Conservation (phyloP, 2,113 vertebrate genomes). For the Ciconia maguari region DNA sequence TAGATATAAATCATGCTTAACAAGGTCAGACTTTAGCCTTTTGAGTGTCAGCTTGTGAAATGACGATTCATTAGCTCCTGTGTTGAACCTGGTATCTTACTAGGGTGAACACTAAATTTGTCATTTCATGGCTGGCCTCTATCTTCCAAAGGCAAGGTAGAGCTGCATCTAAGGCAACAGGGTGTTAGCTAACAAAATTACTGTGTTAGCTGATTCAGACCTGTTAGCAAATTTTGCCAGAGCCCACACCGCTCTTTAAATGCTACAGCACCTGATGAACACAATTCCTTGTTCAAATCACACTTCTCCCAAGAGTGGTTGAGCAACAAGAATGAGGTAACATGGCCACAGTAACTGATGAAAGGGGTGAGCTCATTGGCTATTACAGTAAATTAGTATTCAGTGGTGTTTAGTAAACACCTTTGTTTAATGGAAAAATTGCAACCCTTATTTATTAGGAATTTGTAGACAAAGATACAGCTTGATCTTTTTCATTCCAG, state of each 20-base stretch:
- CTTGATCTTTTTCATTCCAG: not conserved
- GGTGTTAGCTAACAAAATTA: not conserved
- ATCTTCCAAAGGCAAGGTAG: not conserved
- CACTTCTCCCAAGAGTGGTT: not conserved
- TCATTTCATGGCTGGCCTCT: not conserved
- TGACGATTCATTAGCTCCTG: not conserved
- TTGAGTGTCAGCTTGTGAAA: not conserved
- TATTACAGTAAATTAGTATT: no score
- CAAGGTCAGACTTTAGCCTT: not conserved
- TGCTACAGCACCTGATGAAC: no score
- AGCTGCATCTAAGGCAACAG: no score
- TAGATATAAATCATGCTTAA: no score
- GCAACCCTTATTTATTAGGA: not conserved
- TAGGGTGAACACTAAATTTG: no score
- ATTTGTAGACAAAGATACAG: not conserved
- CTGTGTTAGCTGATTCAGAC: not conserved
- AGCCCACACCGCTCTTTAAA: not conserved
- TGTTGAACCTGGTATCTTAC: not conserved
- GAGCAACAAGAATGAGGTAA: not conserved
- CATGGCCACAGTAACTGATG: not conserved
- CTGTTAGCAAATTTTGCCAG: not conserved
- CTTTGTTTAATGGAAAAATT: not conserved
- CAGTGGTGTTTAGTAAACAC: not conserved
- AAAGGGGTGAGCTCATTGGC: not conserved
- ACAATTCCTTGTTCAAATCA: no score